Percentiles rank a stretch among this genome's conserved stretches.
Evolutionary conservation across 1,140 invertebrate species (phyloP).

Genomic region (Prorops nasuta): DNA sequence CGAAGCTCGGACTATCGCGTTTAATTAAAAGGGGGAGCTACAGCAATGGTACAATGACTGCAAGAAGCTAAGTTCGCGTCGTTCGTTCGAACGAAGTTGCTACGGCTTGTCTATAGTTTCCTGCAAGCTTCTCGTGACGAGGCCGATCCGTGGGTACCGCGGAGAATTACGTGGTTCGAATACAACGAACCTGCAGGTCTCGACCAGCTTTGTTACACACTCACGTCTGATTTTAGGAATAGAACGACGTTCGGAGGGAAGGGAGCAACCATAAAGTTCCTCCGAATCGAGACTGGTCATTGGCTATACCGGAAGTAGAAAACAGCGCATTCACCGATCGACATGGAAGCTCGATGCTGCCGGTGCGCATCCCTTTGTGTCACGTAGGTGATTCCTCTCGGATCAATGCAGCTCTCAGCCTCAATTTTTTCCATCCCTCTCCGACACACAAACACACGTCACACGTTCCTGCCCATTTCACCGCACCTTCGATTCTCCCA

Average conservation of each 20-base stretch:
- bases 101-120: no score
- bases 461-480: conserved; percentile 7
- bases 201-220: neutral
- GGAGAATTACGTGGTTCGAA: conserved; percentile 13
- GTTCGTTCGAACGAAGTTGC: no score
- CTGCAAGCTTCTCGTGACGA: no score
- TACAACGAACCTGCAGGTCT: conserved; percentile 9
- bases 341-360: conserved; percentile 6
- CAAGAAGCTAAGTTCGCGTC: no score
- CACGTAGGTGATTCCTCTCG: conserved; percentile 7
- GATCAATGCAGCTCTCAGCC: conserved; percentile 16
- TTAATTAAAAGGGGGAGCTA: no score
- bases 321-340: neutral
- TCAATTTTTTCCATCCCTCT: no score
- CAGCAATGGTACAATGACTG: no score
- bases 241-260: no score
- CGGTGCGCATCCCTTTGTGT: conserved; percentile 17
- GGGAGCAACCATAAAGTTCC: conserved; percentile 29
- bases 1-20: no score
- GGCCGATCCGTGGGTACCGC: conserved; percentile 1
- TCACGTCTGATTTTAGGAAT: conserved; percentile 2
- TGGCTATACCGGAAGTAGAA: neutral
- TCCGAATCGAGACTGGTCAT: neutral
- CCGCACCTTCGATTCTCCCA: no score
- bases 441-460: neutral